Conservation (phyloP, 92 coral and sea anemone species). For the Porites divaricata region DNA sequence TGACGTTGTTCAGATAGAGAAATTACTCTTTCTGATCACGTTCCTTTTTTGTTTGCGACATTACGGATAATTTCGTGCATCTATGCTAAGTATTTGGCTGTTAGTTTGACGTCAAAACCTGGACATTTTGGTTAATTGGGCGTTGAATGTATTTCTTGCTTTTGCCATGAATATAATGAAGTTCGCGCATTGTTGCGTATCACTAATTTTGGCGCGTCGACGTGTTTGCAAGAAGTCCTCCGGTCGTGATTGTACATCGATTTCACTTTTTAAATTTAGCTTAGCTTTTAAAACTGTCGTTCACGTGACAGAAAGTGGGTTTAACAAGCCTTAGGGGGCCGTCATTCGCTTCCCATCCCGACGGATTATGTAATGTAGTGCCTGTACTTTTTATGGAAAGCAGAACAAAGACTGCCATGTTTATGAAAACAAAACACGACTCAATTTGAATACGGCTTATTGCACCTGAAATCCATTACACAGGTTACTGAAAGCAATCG, state of each 20-base stretch:
- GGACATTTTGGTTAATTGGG: conserved; percentile 6
- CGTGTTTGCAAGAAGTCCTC: not conserved
- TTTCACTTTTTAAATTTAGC: not conserved
- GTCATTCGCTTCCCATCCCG: not conserved
- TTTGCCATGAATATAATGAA: conserved; percentile 9
- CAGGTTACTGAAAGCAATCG: not conserved
- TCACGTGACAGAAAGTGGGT: not conserved
- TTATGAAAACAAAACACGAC: conserved; percentile 23
- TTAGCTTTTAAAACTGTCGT: not conserved
- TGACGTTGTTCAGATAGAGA: not conserved
- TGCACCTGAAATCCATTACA: conserved; percentile 3
- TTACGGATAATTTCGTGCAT: conserved; percentile 6
- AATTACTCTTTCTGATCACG: conserved; percentile 21
- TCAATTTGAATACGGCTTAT: conserved; percentile 16
- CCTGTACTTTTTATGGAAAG: not conserved
- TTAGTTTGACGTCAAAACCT: conserved; percentile 22
- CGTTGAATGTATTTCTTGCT: not conserved
- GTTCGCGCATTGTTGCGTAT: not conserved
- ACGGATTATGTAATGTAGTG: not conserved
- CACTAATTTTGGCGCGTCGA: not conserved
- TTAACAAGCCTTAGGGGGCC: not conserved
- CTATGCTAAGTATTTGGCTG: not conserved
- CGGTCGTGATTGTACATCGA: not conserved
- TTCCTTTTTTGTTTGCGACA: conserved; percentile 7
- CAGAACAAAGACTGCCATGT: conserved; percentile 22